A percentile compares a stretch with the other conserved stretches of the same genome.
These are phyloP conservation scores for Falco concolor DNA, from an alignment of 2,797 vertebrate genomes.

Conservation along the genomic window DNA sequence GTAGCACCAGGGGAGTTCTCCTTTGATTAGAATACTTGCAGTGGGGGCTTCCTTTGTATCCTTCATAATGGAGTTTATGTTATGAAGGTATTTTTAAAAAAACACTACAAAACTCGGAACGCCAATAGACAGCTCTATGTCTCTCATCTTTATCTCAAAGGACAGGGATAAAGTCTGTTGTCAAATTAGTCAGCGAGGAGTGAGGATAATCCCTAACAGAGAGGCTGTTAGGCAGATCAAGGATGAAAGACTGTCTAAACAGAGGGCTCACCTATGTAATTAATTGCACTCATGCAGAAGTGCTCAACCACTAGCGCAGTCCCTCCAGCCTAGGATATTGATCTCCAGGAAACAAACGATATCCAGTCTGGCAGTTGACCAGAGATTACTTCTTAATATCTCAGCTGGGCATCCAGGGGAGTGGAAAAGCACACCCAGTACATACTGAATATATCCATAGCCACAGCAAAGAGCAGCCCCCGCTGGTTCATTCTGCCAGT, in stretches of 20 bases:
- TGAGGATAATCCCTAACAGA: background rate
- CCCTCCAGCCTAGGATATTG: background rate
- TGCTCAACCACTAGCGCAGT: background rate
- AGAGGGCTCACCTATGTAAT: background rate
- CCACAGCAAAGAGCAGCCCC: background rate
- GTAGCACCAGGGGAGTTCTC: background rate
- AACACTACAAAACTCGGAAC: background rate
- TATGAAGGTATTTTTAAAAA: background rate
- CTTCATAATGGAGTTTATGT: background rate
- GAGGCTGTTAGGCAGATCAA: background rate
- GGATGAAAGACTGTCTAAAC: background rate
- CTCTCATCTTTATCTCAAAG: slow-evolving; percentile 35
- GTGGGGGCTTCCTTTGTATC: background rate
- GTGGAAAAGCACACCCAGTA: background rate
- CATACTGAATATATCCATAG: background rate
- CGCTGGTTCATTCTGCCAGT: background rate
- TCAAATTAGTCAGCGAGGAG: background rate
- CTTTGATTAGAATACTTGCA: slow-evolving; percentile 31
- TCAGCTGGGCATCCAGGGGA: background rate
- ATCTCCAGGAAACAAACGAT: slow-evolving; percentile 14
- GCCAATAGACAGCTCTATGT: background rate
- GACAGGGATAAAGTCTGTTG: background rate
- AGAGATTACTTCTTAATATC: background rate
- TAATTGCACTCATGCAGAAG: background rate
- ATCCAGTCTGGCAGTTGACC: background rate